Evolutionary conservation across 1,140 invertebrate species (phyloP), one percentile per base, ranked within the genome.

Genomic region (Gonioctena quinquepunctata): DNA sequence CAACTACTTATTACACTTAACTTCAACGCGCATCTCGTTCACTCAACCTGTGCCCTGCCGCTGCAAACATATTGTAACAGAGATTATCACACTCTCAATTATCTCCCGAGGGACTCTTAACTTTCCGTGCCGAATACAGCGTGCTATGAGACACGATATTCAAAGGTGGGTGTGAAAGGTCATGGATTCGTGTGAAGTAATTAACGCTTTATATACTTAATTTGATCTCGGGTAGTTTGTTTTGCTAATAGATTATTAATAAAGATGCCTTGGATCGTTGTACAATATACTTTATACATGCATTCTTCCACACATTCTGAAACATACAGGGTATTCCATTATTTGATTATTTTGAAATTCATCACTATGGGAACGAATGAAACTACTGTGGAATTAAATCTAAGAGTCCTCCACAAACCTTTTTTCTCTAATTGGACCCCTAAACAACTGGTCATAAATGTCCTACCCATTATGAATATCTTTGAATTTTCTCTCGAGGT

Each of bases 1-100:
- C 68, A 76, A 76, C 74, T 76, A 76, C 74, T 72, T 76, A 76
- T 76, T 76, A 76, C 74, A 76, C 74, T 76, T 76, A 76, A 76
- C 69, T 76, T 71, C 65, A 67, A 66, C 69, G 59, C 52, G 62
- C 68, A 76, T 76, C 74, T 76, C 61, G 74, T 66, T 72, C 66
- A 68, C 60, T 67, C 69, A 67, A 70, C 64, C 68, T 71, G 64
- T 56, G 65, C 63, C 64, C 54, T 54, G 49, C 70, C 69, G 61
- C 66, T 67, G 69, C 59, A 73, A 68, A 72, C 71, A 72, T 69
- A 69, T 68, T 72, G 67, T 69, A 65, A 66, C 56, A 69, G 57
- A 66, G 68, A 73, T 73, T 73, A 73, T 73, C 71, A 69, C 71
- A 73, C 68, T 69, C 68, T 69, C 68, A 54, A 69, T 69, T 69